Evolutionary conservation across 1,140 invertebrate species (phyloP).

Genomic region (Battus philenor): DNA sequence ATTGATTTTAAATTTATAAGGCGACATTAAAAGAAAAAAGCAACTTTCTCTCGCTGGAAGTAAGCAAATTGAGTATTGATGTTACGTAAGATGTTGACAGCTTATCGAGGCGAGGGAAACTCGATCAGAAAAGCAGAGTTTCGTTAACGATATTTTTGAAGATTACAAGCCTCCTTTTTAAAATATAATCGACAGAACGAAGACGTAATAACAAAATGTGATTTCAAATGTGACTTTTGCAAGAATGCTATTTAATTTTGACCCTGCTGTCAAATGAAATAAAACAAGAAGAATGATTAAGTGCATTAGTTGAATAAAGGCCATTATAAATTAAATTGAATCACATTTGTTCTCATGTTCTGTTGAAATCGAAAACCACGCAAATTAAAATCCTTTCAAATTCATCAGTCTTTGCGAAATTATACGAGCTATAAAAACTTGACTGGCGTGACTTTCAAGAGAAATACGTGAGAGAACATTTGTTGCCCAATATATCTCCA

Average conservation of each 20-base stretch:
- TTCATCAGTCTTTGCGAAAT: constrained; percentile 19
- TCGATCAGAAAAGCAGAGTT: no score
- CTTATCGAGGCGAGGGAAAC: no score
- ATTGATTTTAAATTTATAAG: constrained; percentile 30
- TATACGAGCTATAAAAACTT: constrained; percentile 20
- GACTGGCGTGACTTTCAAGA: constrained; percentile 31
- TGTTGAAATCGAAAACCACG: constrained; percentile 15
- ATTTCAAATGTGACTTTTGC: constrained; percentile 34
- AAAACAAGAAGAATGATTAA: constrained; percentile 6
- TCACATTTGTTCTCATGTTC: constrained; percentile 4
- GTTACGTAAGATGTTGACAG: no score
- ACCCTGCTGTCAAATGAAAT: no score
- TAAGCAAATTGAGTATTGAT: constrained; percentile 53
- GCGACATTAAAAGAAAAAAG: constrained; percentile 35
- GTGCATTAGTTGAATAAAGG: constrained; percentile 1
- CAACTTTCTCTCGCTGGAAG: constrained; percentile 54
- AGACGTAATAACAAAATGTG: no score
- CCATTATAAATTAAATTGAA: constrained; percentile 3
- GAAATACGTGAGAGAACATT: constrained; percentile 21
- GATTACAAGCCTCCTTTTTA: no score
- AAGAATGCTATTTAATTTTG: constrained; percentile 2
- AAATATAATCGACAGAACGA: no score
- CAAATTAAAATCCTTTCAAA: constrained; percentile 17
- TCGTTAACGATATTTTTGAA: no score
- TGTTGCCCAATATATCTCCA: constrained; percentile 40